Evolutionary conservation across 2,797 vertebrate genomes (phyloP).

Genomic region (Leptoclinus maculatus): DNA sequence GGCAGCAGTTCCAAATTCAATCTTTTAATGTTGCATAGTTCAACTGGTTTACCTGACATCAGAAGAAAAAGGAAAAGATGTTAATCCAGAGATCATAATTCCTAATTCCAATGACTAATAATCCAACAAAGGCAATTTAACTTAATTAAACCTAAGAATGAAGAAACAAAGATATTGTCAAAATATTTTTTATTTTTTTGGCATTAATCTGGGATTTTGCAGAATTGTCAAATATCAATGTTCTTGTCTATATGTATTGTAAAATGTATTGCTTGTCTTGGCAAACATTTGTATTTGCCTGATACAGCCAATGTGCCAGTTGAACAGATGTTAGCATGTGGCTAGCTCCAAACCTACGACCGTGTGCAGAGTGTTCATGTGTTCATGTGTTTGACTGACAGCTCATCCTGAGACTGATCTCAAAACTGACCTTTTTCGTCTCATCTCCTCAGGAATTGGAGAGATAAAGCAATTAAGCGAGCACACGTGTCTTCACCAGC

Average conservation of each 20-base stretch:
- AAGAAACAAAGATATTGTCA: background rate
- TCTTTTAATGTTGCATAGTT: background rate
- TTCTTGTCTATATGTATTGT: too few species aligned
- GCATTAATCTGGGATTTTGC: background rate
- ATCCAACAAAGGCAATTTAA: background rate
- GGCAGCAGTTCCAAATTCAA: background rate
- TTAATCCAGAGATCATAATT: background rate
- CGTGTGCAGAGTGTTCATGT: background rate
- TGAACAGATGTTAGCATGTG: background rate
- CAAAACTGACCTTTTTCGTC: background rate
- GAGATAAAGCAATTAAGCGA: background rate
- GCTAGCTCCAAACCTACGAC: background rate
- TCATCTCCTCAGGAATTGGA: too few species aligned
- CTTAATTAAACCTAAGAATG: background rate
- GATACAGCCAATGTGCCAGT: background rate
- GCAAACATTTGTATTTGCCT: background rate
- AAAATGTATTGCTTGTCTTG: too few species aligned
- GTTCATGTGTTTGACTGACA: background rate
- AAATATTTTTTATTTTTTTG: background rate
- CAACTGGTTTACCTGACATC: background rate
- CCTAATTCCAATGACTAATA: background rate
- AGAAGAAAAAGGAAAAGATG: background rate
- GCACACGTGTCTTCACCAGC: background rate
- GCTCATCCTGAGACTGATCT: background rate
- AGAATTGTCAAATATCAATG: background rate